phyloP scores from a whole-genome alignment of 1,140 invertebrate species.

The Rhopalosiphum padi region DNA sequence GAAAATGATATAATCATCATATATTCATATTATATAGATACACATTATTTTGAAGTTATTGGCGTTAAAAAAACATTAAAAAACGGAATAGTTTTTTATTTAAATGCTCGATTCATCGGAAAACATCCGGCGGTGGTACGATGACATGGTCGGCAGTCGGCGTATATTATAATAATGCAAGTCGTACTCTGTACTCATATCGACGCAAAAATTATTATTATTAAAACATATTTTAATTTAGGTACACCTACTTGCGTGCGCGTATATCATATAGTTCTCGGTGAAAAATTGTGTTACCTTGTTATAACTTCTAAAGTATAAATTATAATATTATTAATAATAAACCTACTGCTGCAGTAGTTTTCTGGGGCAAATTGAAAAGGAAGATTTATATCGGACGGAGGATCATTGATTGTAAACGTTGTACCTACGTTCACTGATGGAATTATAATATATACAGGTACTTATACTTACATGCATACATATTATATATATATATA shows the following conservation, averaged over 20 bases:
- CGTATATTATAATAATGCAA: background rate
- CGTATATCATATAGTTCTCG: background rate
- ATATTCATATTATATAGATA: background rate
- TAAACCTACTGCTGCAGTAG: background rate
- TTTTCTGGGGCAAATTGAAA: constrained; percentile 46
- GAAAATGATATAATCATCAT: background rate
- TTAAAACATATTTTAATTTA: constrained; percentile 20
- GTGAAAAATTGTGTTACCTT: background rate
- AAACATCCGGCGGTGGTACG: background rate
- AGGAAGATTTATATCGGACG: constrained; percentile 9
- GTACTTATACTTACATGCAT: background rate
- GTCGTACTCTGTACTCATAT: background rate
- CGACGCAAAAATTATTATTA: background rate
- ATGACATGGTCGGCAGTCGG: background rate
- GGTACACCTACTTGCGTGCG: background rate
- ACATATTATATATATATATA: background rate
- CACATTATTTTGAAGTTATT: background rate
- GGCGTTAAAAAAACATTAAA: background rate
- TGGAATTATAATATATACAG: constrained; percentile 2
- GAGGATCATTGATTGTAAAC: background rate
- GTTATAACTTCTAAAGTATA: background rate
- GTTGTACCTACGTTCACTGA: background rate
- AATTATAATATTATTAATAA: constrained; percentile 13
- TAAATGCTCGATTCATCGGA: no score
- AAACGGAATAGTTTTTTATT: no score